A percentile compares a stretch with the other conserved stretches of the same genome.
phyloP scores from a whole-genome alignment of 1,140 invertebrate genomes.

The Cydia fagiglandana region DNA sequence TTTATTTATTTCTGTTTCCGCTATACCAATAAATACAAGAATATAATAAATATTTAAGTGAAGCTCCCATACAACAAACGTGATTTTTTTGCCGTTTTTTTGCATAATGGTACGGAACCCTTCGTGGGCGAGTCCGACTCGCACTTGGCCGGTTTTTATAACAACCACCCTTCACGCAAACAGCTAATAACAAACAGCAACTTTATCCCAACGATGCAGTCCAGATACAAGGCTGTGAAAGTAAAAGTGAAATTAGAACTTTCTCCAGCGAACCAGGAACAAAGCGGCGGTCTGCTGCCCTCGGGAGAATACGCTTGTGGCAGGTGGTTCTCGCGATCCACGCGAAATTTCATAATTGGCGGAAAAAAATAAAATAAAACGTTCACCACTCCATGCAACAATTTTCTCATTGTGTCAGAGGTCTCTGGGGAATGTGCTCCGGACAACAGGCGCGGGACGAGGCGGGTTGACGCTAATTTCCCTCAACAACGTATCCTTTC shows the following conservation, averaged over 20 bases:
- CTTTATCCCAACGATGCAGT: constrained; percentile 26
- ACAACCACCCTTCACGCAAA: not conserved
- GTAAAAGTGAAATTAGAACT: constrained; percentile 55
- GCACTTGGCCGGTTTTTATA: not conserved
- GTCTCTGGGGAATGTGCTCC: constrained; percentile 51
- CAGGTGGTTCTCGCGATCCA: constrained; percentile 51
- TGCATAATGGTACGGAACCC: too few relatives aligned
- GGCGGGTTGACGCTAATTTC: constrained; percentile 63
- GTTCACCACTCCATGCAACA: constrained; percentile 56
- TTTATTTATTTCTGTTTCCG: too few relatives aligned
- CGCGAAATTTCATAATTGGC: constrained; percentile 66
- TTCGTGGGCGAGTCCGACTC: too few relatives aligned
- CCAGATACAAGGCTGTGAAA: constrained; percentile 36
- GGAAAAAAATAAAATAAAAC: constrained; percentile 54
- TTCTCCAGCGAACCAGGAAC: constrained; percentile 49
- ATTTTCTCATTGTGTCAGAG: constrained; percentile 63
- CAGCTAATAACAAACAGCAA: constrained; percentile 11
- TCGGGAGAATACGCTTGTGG: constrained; percentile 53
- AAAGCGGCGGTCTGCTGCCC: constrained; percentile 43
- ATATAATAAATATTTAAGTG: too few relatives aligned
- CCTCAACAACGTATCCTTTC: constrained; percentile 35
- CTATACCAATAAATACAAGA: too few relatives aligned
- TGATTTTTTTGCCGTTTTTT: too few relatives aligned
- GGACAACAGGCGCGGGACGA: constrained; percentile 65
- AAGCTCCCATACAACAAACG: too few relatives aligned